These are phyloP conservation scores for Marmota monax DNA, from an alignment of 2,113 vertebrate species.

Conservation along the genomic window DNA sequence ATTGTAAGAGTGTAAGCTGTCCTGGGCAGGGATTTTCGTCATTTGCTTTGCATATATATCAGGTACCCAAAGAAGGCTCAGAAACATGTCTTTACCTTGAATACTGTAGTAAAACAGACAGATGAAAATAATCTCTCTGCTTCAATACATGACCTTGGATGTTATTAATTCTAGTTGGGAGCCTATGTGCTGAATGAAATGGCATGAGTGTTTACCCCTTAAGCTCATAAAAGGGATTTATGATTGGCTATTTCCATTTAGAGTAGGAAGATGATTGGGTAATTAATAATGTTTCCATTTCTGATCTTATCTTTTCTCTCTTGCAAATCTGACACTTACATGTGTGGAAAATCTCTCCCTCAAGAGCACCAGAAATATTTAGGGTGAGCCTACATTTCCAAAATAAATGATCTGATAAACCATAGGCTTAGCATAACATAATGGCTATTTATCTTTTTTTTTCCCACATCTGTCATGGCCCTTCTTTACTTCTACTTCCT, in stretches of 20 bases:
- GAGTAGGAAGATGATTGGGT: constrained; percentile 77
- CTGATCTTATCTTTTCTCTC: constrained; percentile 20
- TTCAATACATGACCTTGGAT: constrained; percentile 5
- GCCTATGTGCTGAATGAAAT: constrained; percentile 18
- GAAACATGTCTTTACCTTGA: background rate
- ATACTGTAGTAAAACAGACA: constrained; percentile 48
- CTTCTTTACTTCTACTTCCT: constrained; percentile 6
- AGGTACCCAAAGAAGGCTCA: constrained; percentile 34
- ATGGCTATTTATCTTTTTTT: constrained; percentile 43
- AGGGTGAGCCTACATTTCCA: background rate
- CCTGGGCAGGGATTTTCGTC: background rate
- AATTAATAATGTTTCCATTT: constrained; percentile 78
- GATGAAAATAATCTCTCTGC: constrained; percentile 68
- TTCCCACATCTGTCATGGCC: background rate
- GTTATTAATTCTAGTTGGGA: constrained; percentile 58
- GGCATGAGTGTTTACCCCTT: constrained; percentile 67
- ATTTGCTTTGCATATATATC: constrained; percentile 6
- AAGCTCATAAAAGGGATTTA: constrained; percentile 64
- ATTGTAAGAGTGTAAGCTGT: background rate
- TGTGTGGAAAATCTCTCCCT: background rate
- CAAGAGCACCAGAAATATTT: constrained; percentile 26
- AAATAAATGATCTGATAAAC: constrained; percentile 14
- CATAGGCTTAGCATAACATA: background rate
- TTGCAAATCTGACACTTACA: constrained; percentile 53
- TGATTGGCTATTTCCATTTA: constrained; percentile 80